Base-by-base conservation (phyloP, 2,797 vertebrate species). In the Gadopsis marmoratus region DNA sequence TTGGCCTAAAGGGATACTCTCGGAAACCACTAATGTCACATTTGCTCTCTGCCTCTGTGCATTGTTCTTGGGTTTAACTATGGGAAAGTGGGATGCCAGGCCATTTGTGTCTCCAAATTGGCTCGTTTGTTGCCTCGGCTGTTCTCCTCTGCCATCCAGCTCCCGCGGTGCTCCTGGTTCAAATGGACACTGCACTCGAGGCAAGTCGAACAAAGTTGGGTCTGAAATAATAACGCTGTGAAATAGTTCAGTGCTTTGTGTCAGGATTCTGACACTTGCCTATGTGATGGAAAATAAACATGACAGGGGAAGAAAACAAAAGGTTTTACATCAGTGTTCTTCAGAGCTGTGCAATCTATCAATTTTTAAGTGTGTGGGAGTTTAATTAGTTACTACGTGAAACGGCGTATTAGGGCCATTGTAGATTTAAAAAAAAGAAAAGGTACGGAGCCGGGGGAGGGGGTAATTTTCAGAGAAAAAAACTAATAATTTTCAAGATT, bases 41-140 rank as follows among this genome's bases (percentile, higher is more conserved):
- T 88, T 89, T 43, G 21, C 69, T 86, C 77, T 79, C 67, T 31
- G 76, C 78, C 83, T 85, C 66, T 87, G 82, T 84, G 88, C 78
- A 78, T 87, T 89, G 88, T 89, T 89, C 56, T 66, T 47, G 58
- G 84, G 58, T 86, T 91, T 89, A 92, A 92, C 84, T 84, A 88
- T 83, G 84, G 85, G 83, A 85, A 87, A 89, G 87, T 82, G 79
- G 84, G 71, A 86, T 78, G 79, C 79, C 63, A 21, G 71, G 54
- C 72, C 85, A 91, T 84, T 91, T 89, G 83, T 89, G 85, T 69
- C 79, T 88, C 60, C 71, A 92, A 94, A 93, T 93, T 91, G 90
- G 88, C 87, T 91, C 68, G 51, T 92, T 89, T 90, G 81, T 88
- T 85, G 71, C 71, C 61, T 74, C 68, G 47, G 65, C 74, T 59